Conservation (phyloP, 1,140 invertebrate genomes). For the Uloborus diversus region DNA sequence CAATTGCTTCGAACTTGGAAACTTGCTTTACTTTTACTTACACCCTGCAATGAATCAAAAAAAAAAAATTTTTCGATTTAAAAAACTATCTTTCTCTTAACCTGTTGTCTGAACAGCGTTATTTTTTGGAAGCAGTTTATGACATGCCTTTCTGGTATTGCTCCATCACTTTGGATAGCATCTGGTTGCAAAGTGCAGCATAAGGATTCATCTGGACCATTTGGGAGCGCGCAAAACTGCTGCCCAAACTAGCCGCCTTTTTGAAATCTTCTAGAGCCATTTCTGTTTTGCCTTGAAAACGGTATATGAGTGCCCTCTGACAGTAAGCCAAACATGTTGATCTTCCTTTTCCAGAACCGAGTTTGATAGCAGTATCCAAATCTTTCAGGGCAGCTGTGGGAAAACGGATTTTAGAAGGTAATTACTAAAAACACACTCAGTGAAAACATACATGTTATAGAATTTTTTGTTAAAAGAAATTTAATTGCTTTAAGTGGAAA, state of each 20-base stretch:
- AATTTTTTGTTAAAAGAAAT: too few species aligned
- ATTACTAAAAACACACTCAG: too few species aligned
- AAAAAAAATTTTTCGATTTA: too few species aligned
- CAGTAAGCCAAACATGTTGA: slow-evolving; percentile 79
- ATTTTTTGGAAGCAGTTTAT: too few species aligned
- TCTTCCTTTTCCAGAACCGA: slow-evolving; percentile 73
- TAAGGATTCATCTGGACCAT: slow-evolving; percentile 83
- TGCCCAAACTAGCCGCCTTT: slow-evolving; percentile 77
- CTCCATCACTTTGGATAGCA: slow-evolving; percentile 78
- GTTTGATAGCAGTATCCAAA: slow-evolving; percentile 75
- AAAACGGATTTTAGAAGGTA: too few species aligned
- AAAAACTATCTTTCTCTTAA: too few species aligned
- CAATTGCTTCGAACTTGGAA: too few species aligned
- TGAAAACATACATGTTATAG: too few species aligned
- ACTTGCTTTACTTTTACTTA: too few species aligned
- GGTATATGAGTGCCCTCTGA: slow-evolving; percentile 78
- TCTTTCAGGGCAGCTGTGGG: slow-evolving; percentile 78
- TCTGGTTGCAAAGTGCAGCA: slow-evolving; percentile 90
- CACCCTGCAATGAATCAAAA: too few species aligned
- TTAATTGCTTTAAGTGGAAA: too few species aligned
- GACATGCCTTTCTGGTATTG: slow-evolving; percentile 65
- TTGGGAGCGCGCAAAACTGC: slow-evolving; percentile 81
- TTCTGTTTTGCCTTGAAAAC: slow-evolving; percentile 71
- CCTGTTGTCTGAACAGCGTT: too few species aligned
- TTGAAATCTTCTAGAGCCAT: slow-evolving; percentile 77